Base-by-base conservation (phyloP, 1,140 invertebrate genomes). In the Trichomalopsis sarcophagae region DNA sequence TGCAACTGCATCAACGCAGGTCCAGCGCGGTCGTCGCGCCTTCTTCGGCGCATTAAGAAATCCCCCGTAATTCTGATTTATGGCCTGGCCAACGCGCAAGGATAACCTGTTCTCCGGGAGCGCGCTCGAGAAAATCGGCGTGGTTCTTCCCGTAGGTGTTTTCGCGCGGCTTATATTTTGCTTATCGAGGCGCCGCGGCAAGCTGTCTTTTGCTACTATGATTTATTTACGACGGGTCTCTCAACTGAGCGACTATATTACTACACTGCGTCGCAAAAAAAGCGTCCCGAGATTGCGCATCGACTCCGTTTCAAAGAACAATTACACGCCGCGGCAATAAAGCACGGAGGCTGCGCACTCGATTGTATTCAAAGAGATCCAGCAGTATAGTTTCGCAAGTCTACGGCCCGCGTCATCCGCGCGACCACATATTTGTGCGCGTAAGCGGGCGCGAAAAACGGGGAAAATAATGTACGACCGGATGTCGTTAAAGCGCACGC, bases 31-130 rank as follows among this genome's bases (percentile, higher is more conserved):
- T 36, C 69, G 30, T 50, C 71, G 9, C 73, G 55, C 81, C 33
- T 82, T 78, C 62, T 77, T 84, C 40, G 36, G 82, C 40, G 36
- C 73, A 23, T 83, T 21, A 76, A 66, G 73, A 83, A 83, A 83
- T 75, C 71, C 50, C 21, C 10, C 11, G 74, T 68, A 55, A 74
- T 36, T 77, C 74, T 47, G 17, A 36, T 83, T 83, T 83, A 83
- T 68, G 73, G 30, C 23, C 55, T 14, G 21, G 79, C 33, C 66
- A 30, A 13, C 55, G 23, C 10, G 82, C 66, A 84, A 69, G 75
- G 40, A 71, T 44, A 78, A 76, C 82, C 66, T 84, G 82, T 84
- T 84, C 62, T 44, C 5, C 7, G 0, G 21, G 27, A 27, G 6
- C 17, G 0, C 55, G 2, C 6, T 44, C 40, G 40, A 44, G 55